These are phyloP conservation scores for Lobophora halterata DNA, from an alignment of 2,888 invertebrate species.

Conservation along the genomic window DNA sequence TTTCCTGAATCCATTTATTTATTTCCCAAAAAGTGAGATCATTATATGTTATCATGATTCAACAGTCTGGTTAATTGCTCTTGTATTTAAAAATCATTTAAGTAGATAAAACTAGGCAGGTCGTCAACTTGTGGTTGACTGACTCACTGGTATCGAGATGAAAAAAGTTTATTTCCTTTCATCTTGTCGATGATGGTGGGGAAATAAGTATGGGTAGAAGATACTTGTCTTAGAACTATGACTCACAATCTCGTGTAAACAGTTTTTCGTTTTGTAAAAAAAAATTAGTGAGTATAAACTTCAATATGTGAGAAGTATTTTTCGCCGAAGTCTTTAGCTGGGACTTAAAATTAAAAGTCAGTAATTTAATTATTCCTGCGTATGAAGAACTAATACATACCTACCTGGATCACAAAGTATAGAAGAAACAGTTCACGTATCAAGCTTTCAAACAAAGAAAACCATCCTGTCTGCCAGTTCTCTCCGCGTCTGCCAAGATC, in stretches of 20 bases:
- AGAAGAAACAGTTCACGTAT: no score
- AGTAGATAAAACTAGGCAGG: slow-evolving; percentile 12
- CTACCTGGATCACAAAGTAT: no score
- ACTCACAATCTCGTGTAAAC: no score
- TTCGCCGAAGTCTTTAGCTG: no score
- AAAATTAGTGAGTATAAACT: slow-evolving; percentile 28
- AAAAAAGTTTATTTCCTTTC: slow-evolving; percentile 27
- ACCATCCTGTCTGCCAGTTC: slow-evolving; percentile 11
- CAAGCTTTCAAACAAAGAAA: no score
- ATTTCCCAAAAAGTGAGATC: no score
- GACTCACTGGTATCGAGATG: slow-evolving; percentile 23
- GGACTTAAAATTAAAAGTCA: no score
- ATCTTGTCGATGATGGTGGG: slow-evolving; percentile 20
- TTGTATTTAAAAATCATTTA: slow-evolving; percentile 17
- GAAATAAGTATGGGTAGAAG: slow-evolving; percentile 30
- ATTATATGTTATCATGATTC: no score
- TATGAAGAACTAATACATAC: no score
- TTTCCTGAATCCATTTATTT: no score
- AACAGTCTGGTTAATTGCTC: neutral
- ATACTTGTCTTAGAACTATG: slow-evolving; percentile 37
- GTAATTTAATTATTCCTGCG: no score
- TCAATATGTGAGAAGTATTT: no score
- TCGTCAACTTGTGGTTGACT: slow-evolving; percentile 20
- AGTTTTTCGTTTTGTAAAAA: neutral
- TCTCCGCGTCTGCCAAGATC: slow-evolving; percentile 1